Conservation (phyloP, 2,113 vertebrate genomes). For the Mungos mungo region DNA sequence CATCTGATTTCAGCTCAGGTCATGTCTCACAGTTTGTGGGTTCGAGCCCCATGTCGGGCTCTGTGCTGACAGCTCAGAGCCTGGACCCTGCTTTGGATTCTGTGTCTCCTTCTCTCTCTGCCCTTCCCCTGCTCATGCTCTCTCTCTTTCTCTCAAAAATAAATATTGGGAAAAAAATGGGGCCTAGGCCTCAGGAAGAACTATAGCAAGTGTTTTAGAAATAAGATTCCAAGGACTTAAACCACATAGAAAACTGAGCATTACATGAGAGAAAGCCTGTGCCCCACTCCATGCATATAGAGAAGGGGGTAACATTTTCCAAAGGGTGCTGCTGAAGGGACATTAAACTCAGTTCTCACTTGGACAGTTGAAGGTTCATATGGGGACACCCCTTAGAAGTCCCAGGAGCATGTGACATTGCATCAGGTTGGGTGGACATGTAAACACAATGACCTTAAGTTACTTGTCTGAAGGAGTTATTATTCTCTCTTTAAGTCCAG, state of each 20-base stretch:
- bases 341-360: neutral
- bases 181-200: neutral
- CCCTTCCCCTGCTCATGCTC: too few relatives aligned
- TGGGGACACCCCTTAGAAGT: neutral
- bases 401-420: neutral
- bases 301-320: neutral
- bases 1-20: too few relatives aligned
- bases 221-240: neutral
- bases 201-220: neutral
- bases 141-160: too few relatives aligned
- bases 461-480: neutral
- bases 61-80: too few relatives aligned
- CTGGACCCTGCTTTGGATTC: too few relatives aligned
- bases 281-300: neutral
- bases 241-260: neutral
- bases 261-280: neutral
- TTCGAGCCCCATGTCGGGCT: too few relatives aligned
- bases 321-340: accelerated
- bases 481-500: neutral
- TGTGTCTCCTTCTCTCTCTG: too few relatives aligned
- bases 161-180: neutral
- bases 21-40: too few relatives aligned
- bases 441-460: neutral
- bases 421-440: neutral
- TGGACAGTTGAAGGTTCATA: neutral